Percentiles rank a stretch among this genome's conserved stretches.
phyloP scores from a whole-genome alignment of 2,888 invertebrate species.

The Malacosoma neustria region DNA sequence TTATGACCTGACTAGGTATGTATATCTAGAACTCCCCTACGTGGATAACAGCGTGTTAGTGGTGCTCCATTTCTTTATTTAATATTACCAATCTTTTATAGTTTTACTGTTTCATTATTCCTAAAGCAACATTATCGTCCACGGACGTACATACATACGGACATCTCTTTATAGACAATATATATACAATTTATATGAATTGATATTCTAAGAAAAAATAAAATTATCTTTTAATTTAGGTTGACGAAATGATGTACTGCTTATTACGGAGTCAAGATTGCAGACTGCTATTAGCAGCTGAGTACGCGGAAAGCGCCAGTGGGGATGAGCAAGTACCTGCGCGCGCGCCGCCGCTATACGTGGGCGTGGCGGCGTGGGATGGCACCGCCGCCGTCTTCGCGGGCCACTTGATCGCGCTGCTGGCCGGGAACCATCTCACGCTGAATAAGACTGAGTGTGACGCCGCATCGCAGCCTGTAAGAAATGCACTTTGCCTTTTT shows the following conservation, averaged over 20 bases:
- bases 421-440: conserved; percentile 65
- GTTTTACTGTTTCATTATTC: too few relatives aligned
- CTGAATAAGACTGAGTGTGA: conserved; percentile 31
- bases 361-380: conserved; percentile 61
- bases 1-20: too few relatives aligned
- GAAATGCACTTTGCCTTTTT: conserved; percentile 8
- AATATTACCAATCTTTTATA: too few relatives aligned
- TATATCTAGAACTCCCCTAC: too few relatives aligned
- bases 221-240: too few relatives aligned
- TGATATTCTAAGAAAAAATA: too few relatives aligned
- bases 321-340: conserved; percentile 17
- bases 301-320: conserved; percentile 43
- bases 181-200: too few relatives aligned
- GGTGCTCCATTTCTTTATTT: too few relatives aligned
- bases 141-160: too few relatives aligned
- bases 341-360: conserved; percentile 27
- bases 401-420: conserved; percentile 76
- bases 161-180: too few relatives aligned
- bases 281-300: conserved; percentile 72
- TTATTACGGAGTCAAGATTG: conserved; percentile 84
- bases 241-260: conserved; percentile 86
- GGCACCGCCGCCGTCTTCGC: conserved; percentile 73
- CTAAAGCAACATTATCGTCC: too few relatives aligned
- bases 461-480: conserved; percentile 23
- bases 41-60: too few relatives aligned